These are phyloP conservation scores for Brevipalpus yothersi DNA, from an alignment of 1,140 invertebrate genomes.

Conservation along the genomic window DNA sequence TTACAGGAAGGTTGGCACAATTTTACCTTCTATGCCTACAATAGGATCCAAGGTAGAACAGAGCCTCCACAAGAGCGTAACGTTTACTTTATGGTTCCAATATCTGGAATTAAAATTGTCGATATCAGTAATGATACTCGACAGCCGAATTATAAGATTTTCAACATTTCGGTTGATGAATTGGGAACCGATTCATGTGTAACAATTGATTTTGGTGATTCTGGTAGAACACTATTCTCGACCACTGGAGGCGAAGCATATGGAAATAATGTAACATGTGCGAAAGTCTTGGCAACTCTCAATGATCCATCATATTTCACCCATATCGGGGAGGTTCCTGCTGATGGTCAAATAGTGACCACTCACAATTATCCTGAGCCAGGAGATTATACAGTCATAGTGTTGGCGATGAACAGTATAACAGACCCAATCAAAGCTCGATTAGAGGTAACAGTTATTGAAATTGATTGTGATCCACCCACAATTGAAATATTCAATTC, in stretches of 20 bases:
- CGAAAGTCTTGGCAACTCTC: background rate
- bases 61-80: conserved; percentile 8
- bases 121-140: conserved; percentile 12
- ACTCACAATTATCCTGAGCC: conserved; percentile 9
- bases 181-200: conserved; percentile 20
- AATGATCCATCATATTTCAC: background rate
- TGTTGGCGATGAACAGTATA: conserved; percentile 16
- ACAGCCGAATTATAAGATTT: conserved; percentile 12
- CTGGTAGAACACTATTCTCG: background rate
- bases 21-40: conserved; percentile 14
- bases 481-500: conserved; percentile 16
- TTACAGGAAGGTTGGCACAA: conserved; percentile 14
- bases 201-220: conserved; percentile 20
- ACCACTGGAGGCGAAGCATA: background rate
- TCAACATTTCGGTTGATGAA: conserved; percentile 10
- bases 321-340: background rate
- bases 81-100: conserved; percentile 14
- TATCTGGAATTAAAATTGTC: conserved; percentile 11
- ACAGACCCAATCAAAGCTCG: conserved; percentile 12
- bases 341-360: conserved; percentile 8
- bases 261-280: conserved; percentile 9
- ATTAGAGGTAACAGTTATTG: conserved; percentile 13
- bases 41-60: conserved; percentile 14
- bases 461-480: conserved; percentile 17
- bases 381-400: conserved; percentile 15